Evolutionary conservation across 2,113 vertebrate genomes (phyloP).

Genomic region (Pithys albifrons): DNA sequence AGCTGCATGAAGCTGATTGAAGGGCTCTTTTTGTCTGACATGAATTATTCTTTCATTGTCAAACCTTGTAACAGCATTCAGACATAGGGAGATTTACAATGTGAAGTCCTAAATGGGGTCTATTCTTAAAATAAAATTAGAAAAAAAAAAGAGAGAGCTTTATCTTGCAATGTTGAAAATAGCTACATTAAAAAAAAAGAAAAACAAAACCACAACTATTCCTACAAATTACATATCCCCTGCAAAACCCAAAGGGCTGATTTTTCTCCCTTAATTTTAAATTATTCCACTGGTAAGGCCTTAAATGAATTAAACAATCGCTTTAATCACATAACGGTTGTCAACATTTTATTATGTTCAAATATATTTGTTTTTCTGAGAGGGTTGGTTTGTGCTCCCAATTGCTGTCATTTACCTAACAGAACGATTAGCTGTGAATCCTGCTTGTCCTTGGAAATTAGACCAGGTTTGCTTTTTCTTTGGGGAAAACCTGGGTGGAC

Average conservation of each 20-base stretch:
- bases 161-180: constrained; percentile 53
- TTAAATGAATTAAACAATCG: constrained; percentile 47
- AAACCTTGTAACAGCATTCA: constrained; percentile 72
- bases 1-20: constrained; percentile 68
- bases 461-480: background rate
- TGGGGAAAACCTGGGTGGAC: background rate
- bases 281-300: constrained; percentile 29
- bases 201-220: background rate
- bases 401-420: constrained; percentile 29
- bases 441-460: constrained; percentile 7
- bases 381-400: constrained; percentile 21
- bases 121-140: constrained; percentile 70
- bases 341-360: constrained; percentile 7
- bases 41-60: constrained; percentile 78
- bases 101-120: constrained; percentile 70
- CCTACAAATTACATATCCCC: constrained; percentile 57
- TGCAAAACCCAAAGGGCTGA: constrained; percentile 46
- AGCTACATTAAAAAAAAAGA: constrained; percentile 10
- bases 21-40: constrained; percentile 73
- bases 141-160: constrained; percentile 19
- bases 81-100: constrained; percentile 74
- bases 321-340: constrained; percentile 48
- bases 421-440: background rate
- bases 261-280: constrained; percentile 53
- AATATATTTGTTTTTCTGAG: constrained; percentile 31